These are phyloP conservation scores for Halictus quadricinctus DNA, from an alignment of 2,888 invertebrate species.

Conservation along the genomic window DNA sequence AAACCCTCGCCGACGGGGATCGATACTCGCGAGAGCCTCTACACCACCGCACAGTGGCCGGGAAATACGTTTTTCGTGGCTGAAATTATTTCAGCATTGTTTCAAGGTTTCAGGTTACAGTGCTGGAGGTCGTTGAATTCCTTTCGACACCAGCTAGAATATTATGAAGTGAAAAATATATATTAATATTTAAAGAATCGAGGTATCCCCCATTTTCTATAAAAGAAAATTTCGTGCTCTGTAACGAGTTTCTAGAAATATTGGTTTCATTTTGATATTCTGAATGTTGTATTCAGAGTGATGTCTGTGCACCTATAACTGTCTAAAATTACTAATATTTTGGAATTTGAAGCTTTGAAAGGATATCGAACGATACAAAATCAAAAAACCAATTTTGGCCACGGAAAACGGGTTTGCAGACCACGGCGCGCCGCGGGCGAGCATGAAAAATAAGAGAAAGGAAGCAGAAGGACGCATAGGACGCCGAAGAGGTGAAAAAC, in stretches of 20 bases:
- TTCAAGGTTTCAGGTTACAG: not conserved
- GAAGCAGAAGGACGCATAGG: conserved; percentile 11
- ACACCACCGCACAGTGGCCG: not conserved
- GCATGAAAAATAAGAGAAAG: conserved; percentile 41
- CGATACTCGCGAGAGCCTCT: conserved; percentile 61
- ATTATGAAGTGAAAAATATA: not conserved
- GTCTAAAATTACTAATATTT: no score
- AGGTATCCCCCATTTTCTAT: no score
- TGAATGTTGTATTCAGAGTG: no score
- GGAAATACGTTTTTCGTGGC: not conserved
- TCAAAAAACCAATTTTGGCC: no score
- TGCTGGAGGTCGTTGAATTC: not conserved
- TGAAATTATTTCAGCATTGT: not conserved
- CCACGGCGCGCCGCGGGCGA: conserved; percentile 24
- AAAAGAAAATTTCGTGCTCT: no score
- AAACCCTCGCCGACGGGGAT: conserved; percentile 56
- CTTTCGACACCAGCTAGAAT: not conserved
- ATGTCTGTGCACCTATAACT: no score
- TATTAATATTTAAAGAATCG: not conserved
- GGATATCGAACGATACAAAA: no score
- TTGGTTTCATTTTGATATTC: no score
- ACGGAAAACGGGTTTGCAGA: no score
- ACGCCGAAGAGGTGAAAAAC: conserved; percentile 29
- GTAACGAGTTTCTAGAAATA: no score
- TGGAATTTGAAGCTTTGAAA: no score